Base-by-base conservation (phyloP, 2,888 invertebrate species). In the Zhuqinia jingwanae region DNA sequence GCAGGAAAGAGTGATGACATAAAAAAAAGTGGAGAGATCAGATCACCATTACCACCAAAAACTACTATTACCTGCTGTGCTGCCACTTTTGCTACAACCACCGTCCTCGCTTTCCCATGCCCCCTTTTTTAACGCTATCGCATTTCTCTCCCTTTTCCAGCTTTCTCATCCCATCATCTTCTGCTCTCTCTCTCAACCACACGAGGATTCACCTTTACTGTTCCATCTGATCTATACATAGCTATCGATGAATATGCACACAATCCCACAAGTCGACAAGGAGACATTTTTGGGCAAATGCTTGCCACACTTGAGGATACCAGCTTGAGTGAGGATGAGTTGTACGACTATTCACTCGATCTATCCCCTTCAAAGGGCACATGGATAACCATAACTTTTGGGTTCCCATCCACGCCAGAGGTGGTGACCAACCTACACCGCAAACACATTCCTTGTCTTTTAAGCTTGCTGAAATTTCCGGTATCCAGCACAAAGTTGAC, bases 101-200 rank as follows among this genome's bases (percentile, higher is more conserved):
- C 17, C 13, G 36, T 13, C 5, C 8, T 36, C 6, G 70, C 20
- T 17, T 2, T 42, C 68, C 53, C 73, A 22, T 58, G 25, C 73
- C 82, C 82, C 73, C 82, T 63, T 82, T 80, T 75, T 42, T 63
- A 75, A 63, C 50, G 82, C 60, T 77, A 84, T 84, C 83, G 25
- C 42, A 75, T 82, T 63, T 75, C 75, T 73, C 58, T 36, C n/a
- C 36, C 60, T 20, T 73, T 81, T 81, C 63, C 27, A 63, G 82
- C 82, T 75, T 82, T 82, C 82, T 75, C 63, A 82, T 82, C 82
- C 82, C 27, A 82, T 82, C 82, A 82, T 82, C n/a, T n/a, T n/a
- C n/a, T n/a, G n/a, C n/a, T n/a, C n/a, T 80, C 60, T 60, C 25
- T 42, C 65, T 63, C 75, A 75, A 25, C 75, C 36, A n/a, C 30